Base-by-base conservation (phyloP, 2,797 vertebrate genomes). In the Ctenosaura bakeri region DNA sequence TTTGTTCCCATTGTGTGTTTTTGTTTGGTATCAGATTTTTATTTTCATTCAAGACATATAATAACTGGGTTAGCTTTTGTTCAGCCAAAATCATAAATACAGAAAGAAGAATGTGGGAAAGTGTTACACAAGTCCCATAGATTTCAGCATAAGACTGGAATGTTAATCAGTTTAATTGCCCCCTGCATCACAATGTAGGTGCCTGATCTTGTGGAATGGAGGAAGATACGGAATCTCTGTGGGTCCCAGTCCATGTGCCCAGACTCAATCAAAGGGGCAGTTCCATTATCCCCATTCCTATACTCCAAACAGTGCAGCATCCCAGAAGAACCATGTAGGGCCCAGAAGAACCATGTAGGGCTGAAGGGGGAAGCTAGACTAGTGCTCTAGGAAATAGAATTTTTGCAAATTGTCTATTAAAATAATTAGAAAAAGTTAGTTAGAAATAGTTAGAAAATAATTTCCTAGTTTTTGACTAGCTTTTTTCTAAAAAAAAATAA, bases 41-140 rank as follows among this genome's bases (percentile, higher is more conserved):
- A 10, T 26, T 69, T 54, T 54, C 77, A 38, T 18, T 22, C 32
- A 26, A 6, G 52, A 38, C 69, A 76, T 54, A 76, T 83, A 74
- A 73, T 81, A 29, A 59, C 35, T 83, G 22, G 14, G 46, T 1
- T 26, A 12, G 66, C 1, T 42, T 38, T 66, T n/a, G 7, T 92
- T 59, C 88, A 1, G 1, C 6, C 90, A 76, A 94, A 92, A 89
- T 86, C 52, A 89, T 87, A 54, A 84, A 84, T 86, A 29, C 12
- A n/a, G 9, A 80, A 56, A 81, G 3, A 22, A 78, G 73, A 82
- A 91, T 20, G 26, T 29, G 74, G 77, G 6, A 32, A 84, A 90
- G 78, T 9, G 6, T 89, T 83, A n/a, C 90, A 59, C 1, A 35
- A 42, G 50, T 1, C 42, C 0, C 26, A 2, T 59, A 89, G 83